These are phyloP conservation scores for Cochlearius cochlearius DNA, from an alignment of 2,113 vertebrate genomes.

Conservation along the genomic window DNA sequence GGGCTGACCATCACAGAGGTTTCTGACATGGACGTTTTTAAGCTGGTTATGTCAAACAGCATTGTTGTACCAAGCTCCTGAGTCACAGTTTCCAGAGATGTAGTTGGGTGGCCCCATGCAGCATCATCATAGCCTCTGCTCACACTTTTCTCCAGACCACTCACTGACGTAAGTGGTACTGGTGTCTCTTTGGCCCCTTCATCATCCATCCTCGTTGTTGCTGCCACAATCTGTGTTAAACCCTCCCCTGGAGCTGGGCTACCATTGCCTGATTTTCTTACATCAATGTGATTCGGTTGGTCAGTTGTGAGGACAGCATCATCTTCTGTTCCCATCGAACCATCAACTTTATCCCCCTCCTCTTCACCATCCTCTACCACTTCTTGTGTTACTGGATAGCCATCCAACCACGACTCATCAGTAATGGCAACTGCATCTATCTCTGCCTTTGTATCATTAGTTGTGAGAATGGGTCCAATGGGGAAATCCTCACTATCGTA, in stretches of 20 bases:
- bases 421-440: conserved; percentile 69
- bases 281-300: conserved; percentile 72
- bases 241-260: conserved; percentile 40
- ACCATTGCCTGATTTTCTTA: background rate
- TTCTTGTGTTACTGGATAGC: conserved; percentile 83
- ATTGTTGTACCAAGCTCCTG: background rate
- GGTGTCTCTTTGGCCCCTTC: background rate
- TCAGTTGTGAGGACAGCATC: conserved; percentile 31
- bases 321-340: conserved; percentile 71
- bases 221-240: background rate
- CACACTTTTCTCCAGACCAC: conserved; percentile 47
- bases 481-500: conserved; percentile 57
- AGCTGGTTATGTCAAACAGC: conserved; percentile 40
- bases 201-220: conserved; percentile 16
- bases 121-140: conserved; percentile 15
- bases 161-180: conserved; percentile 4
- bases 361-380: conserved; percentile 63
- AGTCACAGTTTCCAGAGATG: conserved; percentile 29
- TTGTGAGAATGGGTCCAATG: conserved; percentile 40
- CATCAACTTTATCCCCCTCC: conserved; percentile 61
- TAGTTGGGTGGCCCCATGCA: background rate
- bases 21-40: conserved; percentile 54
- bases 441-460: conserved; percentile 67
- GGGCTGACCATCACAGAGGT: conserved; percentile 40
- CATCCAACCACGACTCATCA: conserved; percentile 88